Evolutionary conservation across 2,113 vertebrate species (phyloP), one percentile per base, ranked within the genome.

Genomic region (Cololabis saira): DNA sequence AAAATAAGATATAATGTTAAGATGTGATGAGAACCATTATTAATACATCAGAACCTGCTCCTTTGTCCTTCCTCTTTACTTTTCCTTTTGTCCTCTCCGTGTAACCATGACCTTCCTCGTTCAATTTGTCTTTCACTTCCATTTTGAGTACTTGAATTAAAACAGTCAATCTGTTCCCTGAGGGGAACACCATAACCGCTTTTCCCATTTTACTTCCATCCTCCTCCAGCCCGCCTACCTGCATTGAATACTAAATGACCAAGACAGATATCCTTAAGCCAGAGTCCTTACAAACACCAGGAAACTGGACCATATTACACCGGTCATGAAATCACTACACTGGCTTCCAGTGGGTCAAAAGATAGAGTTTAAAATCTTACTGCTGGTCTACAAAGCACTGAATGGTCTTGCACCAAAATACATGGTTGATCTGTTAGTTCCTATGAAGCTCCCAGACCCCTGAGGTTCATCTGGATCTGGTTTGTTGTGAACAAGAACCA

Each of bases 131-230:
- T 80, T 41, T 80, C 76, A 67, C 78, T 76, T 85, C 76, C 47
- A 65, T 21, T 67, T 67, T 13, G 27, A 85, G 70, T 60, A 72
- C 43, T 71, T 78, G 56, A 87, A 80, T 78, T 59, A 80, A 78
- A 56, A 2, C 57, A 78, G 76, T 77, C 66, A 59, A 78, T 81
- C 61, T 66, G 53, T 52, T 64, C 63, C 71, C 67, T 6, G 33
- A 62, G 33, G 33, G 54, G 54, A 58, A 67, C 14, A 11, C 54
- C 65, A 67, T 55, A 77, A 75, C 65, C 66, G 70, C 64, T 49
- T 51, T 42, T 18, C 40, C 24, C 37, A 51, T 43, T 60, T 45
- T 27, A 50, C 47, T 8, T 8, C 14, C 17, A 14, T 40, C 52
- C 45, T 50, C 68, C 44, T 22, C 60, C 24, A 11, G 16, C 16